These are phyloP conservation scores for Sebastes melanostomus DNA, from an alignment of 2,797 vertebrate genomes.

Conservation along the genomic window DNA sequence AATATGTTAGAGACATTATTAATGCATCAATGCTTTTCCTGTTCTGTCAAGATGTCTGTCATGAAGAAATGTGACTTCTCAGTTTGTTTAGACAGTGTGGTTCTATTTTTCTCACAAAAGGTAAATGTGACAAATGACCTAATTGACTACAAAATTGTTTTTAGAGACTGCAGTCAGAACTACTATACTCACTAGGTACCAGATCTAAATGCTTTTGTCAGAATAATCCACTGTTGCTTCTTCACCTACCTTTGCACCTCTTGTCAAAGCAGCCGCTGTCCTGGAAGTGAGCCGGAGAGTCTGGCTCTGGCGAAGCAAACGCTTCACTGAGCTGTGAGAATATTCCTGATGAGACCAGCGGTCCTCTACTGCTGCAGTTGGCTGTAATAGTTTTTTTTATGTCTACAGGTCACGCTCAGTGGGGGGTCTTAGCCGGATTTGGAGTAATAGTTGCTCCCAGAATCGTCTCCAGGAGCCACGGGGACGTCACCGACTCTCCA, in stretches of 20 bases:
- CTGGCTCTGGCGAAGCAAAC: slow-evolving; percentile 1
- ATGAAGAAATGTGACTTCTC: neutral
- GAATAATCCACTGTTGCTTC: neutral
- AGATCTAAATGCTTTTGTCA: neutral
- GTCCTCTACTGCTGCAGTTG: neutral
- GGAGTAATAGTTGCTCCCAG: slow-evolving; percentile 91
- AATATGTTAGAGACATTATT: neutral
- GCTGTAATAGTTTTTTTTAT: slow-evolving; percentile 14
- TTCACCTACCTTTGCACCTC: neutral
- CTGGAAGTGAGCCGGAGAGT: slow-evolving; percentile 13
- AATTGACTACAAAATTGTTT: neutral
- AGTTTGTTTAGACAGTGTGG: neutral
- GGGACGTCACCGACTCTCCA: slow-evolving; percentile 91
- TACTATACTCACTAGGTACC: neutral
- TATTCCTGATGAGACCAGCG: neutral
- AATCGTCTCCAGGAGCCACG: slow-evolving; percentile 89
- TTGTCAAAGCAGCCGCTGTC: slow-evolving; percentile 2
- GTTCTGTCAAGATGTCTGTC: neutral
- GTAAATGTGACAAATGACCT: neutral
- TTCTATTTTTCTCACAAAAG: neutral
- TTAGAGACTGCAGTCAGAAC: neutral
- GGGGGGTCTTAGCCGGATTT: slow-evolving; percentile 89
- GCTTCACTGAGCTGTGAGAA: slow-evolving; percentile 13
- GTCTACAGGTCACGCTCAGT: slow-evolving; percentile 89
- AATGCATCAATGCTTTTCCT: neutral